Base-by-base conservation (phyloP, 2,113 vertebrate species). In the Ptilorrhoa leucosticta region DNA sequence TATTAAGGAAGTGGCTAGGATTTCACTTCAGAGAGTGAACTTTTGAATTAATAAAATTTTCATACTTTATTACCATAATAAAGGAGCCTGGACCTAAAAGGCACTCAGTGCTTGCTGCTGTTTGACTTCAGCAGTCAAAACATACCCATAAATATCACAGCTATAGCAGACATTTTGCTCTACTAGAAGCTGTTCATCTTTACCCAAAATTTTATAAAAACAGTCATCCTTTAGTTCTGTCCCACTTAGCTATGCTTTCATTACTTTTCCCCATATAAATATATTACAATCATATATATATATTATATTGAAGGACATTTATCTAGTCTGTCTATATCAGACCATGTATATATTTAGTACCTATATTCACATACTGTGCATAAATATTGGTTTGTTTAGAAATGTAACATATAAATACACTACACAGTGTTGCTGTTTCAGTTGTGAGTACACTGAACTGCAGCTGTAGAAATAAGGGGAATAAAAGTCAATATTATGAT, bases 401-500 rank as follows among this genome's bases (percentile, higher is more conserved):
- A 87, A 87, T 15, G 18, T 42, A 68, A 33, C 27, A 35, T 50
- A 54, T 39, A 80, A 95, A 89, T 61, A 64, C 7, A 68, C 35
- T 58, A 50, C 45, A 87, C 30, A 3, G 1, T 0, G 3, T 88
- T 72, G 40, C 78, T 76, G 31, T 37, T 79, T 71, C 12, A 22
- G 45, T 86, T 15, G 0, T 54, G 61, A 87, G 31, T 54, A 82
- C 48, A 48, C 44, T 28, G 44, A 90, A 64, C 53, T 48, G 58
- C 85, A 91, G 80, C 79, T 92, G 71, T 61, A 84, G 90, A 90
- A 93, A 92, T 83, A 93, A 85, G 60, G 57, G 37, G 58, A 93
- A 90, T 81, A 76, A 65, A 93, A 88, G 82, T 90, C 57, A n/a
- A 53, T 85, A 93, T 87, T 82, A 56, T 90, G 65, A 60, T 42